phyloP scores from a whole-genome alignment of 2,113 vertebrate genomes.

The Podilymbus podiceps region DNA sequence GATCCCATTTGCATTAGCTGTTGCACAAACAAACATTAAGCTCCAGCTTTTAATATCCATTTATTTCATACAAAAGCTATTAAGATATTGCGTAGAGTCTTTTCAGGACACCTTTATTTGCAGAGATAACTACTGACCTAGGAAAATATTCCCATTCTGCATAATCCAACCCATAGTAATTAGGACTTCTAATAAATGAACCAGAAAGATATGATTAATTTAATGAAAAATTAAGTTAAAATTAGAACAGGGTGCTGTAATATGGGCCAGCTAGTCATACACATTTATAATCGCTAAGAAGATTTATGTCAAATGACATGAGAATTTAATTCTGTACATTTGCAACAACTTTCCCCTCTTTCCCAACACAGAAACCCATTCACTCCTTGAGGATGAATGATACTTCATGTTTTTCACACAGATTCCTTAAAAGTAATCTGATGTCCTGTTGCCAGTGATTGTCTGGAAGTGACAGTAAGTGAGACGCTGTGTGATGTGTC shows the following conservation, averaged over 20 bases:
- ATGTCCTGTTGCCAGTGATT: background rate
- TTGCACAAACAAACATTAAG: background rate
- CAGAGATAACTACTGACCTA: background rate
- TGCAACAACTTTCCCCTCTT: background rate
- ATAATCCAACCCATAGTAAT: background rate
- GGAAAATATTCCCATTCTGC: background rate
- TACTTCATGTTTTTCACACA: background rate
- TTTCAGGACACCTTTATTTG: background rate
- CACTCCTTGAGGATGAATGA: background rate
- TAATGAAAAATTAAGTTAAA: background rate
- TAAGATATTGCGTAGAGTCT: background rate
- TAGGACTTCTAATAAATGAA: background rate
- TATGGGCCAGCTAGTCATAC: background rate
- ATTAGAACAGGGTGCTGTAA: slow-evolving; percentile 26
- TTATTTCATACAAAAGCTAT: background rate
- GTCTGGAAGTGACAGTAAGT: background rate
- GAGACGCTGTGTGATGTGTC: background rate
- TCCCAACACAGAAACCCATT: background rate
- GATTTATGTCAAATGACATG: background rate
- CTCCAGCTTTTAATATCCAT: background rate
- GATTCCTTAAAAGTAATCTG: background rate
- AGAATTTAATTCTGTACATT: slow-evolving; percentile 7
- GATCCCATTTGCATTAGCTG: background rate
- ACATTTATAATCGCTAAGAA: slow-evolving; percentile 6
- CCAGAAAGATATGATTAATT: background rate